Evolutionary conservation across 2,888 invertebrate genomes (phyloP).

Genomic region (Autographa gamma): DNA sequence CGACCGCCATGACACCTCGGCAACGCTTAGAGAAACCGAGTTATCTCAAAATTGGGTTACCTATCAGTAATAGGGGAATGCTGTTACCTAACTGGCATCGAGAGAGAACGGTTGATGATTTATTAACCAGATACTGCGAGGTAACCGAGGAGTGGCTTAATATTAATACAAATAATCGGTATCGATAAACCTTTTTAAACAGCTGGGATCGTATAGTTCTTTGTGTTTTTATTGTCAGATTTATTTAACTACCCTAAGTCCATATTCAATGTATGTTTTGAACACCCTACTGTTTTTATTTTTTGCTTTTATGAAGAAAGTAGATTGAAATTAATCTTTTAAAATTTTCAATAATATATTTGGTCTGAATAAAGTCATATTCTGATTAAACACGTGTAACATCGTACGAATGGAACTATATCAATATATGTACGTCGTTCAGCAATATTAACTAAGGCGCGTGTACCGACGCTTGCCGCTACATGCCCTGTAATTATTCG

Average conservation of each 20-base stretch:
- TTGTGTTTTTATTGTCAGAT: neutral
- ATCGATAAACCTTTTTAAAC: neutral
- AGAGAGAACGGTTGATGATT: conserved; percentile 6
- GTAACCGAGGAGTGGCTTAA: neutral
- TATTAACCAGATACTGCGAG: conserved; percentile 5
- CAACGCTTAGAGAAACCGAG: conserved; percentile 9
- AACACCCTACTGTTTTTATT: neutral
- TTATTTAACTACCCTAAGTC: neutral
- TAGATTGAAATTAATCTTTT: no score
- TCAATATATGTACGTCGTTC: neutral
- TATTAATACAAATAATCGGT: conserved; percentile 4
- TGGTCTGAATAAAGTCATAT: neutral
- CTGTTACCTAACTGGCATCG: conserved; percentile 7
- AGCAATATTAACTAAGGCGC: conserved; percentile 2
- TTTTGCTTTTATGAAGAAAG: no score
- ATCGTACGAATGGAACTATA: neutral
- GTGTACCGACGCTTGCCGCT: conserved; percentile 4
- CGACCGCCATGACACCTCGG: conserved; percentile 5
- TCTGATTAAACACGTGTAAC: neutral
- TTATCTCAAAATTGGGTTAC: conserved; percentile 8
- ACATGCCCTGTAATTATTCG: conserved; percentile 4
- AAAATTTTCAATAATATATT: neutral
- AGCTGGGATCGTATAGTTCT: neutral
- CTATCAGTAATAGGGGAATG: conserved; percentile 10
- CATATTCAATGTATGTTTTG: neutral